Conservation (phyloP, 2,797 vertebrate genomes). For the Luscinia megarhynchos region DNA sequence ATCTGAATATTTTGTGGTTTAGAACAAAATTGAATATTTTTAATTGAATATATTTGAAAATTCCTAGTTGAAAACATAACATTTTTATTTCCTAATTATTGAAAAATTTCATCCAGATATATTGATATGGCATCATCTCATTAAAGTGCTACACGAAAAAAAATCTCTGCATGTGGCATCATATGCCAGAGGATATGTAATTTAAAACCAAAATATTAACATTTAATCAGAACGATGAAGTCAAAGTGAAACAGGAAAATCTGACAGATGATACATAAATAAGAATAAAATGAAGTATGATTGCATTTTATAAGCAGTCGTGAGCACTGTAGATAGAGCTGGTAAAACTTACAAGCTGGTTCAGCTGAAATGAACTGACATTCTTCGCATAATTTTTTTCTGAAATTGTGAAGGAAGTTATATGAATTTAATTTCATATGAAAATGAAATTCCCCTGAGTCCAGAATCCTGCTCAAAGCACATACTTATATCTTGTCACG, state of each 20-base stretch:
- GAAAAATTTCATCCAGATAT: not conserved
- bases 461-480: not conserved
- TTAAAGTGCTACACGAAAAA: not conserved
- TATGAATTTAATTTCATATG: not conserved
- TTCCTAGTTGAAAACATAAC: not conserved
- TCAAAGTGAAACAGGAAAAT: constrained; percentile 22
- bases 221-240: constrained; percentile 23
- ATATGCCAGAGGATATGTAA: not conserved
- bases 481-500: not conserved
- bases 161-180: constrained; percentile 1
- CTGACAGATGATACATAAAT: not conserved
- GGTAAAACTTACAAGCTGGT: not conserved
- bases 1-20: not conserved
- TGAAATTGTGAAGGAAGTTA: not conserved
- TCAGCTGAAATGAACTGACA: not conserved
- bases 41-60: not conserved
- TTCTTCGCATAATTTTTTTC: not conserved
- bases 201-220: constrained; percentile 37
- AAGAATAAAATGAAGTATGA: not conserved
- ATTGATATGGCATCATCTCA: not conserved
- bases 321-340: not conserved
- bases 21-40: not conserved
- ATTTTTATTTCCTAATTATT: not conserved
- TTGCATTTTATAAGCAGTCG: not conserved
- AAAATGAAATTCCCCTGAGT: not conserved